Evolutionary conservation across 2,888 invertebrate genomes (phyloP).

Genomic region (Crocallis elinguaria): DNA sequence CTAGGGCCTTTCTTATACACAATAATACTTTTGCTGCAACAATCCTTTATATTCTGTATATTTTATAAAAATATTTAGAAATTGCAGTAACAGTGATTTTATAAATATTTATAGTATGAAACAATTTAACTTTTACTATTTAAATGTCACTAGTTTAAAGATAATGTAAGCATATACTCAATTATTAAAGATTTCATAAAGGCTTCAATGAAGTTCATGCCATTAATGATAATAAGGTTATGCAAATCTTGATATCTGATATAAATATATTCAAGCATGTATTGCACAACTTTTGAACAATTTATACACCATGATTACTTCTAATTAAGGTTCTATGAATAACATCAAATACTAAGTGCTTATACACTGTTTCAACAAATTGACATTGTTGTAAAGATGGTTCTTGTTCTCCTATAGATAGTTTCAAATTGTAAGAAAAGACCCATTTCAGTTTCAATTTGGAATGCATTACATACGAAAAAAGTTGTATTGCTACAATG

Average conservation of each 20-base stretch:
- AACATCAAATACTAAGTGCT: slow-evolving; percentile 25
- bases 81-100: slow-evolving; percentile 59
- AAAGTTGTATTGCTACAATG: slow-evolving; percentile 13
- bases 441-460: slow-evolving; percentile 48
- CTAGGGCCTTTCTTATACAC: slow-evolving; percentile 71
- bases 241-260: no score
- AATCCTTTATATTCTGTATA: slow-evolving; percentile 40
- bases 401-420: slow-evolving; percentile 20
- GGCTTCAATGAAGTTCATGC: no score
- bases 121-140: slow-evolving; percentile 29
- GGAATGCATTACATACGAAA: slow-evolving; percentile 52
- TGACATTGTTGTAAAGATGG: slow-evolving; percentile 53
- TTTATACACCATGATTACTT: slow-evolving; percentile 1
- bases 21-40: slow-evolving; percentile 63
- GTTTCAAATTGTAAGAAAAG: slow-evolving; percentile 27
- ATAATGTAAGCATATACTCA: background rate
- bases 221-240: no score
- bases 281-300: slow-evolving; percentile 4
- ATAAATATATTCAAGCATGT: no score
- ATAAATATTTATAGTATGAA: slow-evolving; percentile 42
- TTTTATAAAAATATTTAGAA: slow-evolving; percentile 65
- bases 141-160: background rate
- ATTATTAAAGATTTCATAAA: background rate
- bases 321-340: slow-evolving; percentile 18
- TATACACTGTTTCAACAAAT: slow-evolving; percentile 44